phyloP scores from a whole-genome alignment of 2,113 vertebrate genomes.

The Amia ocellicauda region DNA sequence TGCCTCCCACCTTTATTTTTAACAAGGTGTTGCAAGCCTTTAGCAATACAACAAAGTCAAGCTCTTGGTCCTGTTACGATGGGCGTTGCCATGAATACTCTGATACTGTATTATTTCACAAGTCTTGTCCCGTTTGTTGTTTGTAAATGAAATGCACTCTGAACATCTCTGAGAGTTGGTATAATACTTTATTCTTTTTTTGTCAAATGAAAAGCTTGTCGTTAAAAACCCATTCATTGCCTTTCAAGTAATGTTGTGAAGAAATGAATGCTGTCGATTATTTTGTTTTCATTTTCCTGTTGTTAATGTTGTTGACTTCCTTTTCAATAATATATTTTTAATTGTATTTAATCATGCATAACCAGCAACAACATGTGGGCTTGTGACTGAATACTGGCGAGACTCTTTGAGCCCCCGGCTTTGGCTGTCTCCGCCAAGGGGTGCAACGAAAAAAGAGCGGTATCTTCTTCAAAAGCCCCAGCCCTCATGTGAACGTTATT shows the following conservation, averaged over 20 bases:
- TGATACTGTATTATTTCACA: conserved; percentile 41
- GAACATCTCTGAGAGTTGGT: conserved; percentile 58
- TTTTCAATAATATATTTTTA: not conserved
- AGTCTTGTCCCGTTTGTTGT: conserved; percentile 45
- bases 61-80: no score
- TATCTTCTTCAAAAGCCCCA: not conserved
- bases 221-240: conserved; percentile 47
- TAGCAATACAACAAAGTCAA: no score
- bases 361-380: not conserved
- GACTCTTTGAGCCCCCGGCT: not conserved
- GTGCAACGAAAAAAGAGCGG: not conserved
- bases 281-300: conserved; percentile 29
- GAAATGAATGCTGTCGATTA: conserved; percentile 34
- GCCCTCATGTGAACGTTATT: not conserved
- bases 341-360: not conserved
- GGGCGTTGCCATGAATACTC: no score
- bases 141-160: conserved; percentile 61
- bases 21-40: no score
- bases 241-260: conserved; percentile 44
- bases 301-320: not conserved
- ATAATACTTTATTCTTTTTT: conserved; percentile 64
- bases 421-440: not conserved
- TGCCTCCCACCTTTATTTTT: no score
- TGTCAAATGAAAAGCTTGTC: conserved; percentile 67
- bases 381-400: not conserved